Percentiles rank a stretch among this genome's conserved stretches.
Conservation (phyloP, 2,888 invertebrate genomes). For the Coleophora deauratella region DNA sequence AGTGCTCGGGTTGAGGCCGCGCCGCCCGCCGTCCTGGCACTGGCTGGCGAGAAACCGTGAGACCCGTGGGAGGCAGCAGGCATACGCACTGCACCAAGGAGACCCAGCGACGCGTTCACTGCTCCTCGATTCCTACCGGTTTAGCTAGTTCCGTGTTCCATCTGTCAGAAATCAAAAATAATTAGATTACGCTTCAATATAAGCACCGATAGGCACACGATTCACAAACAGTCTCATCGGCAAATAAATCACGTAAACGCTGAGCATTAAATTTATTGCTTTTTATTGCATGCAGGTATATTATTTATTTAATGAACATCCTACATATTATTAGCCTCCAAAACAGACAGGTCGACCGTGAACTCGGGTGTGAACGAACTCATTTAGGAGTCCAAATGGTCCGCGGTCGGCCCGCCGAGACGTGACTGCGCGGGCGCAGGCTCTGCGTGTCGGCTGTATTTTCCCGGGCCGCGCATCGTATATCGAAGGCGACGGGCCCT, state of each 20-base stretch:
- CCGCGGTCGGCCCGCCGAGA: constrained; percentile 36
- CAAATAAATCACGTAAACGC: background rate
- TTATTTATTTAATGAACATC: constrained; percentile 20
- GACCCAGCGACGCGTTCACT: constrained; percentile 12
- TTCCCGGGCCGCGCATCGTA: constrained; percentile 37
- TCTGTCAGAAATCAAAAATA: constrained; percentile 7
- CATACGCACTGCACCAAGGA: too few species aligned
- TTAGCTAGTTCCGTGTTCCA: too few species aligned
- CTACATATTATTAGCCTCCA: constrained; percentile 45
- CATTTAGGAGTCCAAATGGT: constrained; percentile 62
- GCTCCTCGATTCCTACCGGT: too few species aligned
- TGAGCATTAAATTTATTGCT: background rate
- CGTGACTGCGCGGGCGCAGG: constrained; percentile 36
- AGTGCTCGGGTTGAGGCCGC: constrained; percentile 29
- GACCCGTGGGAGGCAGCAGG: constrained; percentile 27
- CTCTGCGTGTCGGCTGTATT: constrained; percentile 33
- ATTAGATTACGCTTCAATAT: constrained; percentile 6
- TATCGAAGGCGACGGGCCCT: constrained; percentile 33
- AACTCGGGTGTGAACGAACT: constrained; percentile 62
- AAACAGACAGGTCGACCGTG: constrained; percentile 42
- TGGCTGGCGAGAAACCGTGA: constrained; percentile 41
- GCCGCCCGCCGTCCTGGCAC: constrained; percentile 27
- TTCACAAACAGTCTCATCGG: background rate
- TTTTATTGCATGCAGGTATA: too few species aligned
- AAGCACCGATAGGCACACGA: constrained; percentile 4